Percentiles rank a stretch among this genome's conserved stretches.
These are phyloP conservation scores for Pasiphila rectangulata DNA, from an alignment of 2,888 invertebrate genomes.

Conservation along the genomic window DNA sequence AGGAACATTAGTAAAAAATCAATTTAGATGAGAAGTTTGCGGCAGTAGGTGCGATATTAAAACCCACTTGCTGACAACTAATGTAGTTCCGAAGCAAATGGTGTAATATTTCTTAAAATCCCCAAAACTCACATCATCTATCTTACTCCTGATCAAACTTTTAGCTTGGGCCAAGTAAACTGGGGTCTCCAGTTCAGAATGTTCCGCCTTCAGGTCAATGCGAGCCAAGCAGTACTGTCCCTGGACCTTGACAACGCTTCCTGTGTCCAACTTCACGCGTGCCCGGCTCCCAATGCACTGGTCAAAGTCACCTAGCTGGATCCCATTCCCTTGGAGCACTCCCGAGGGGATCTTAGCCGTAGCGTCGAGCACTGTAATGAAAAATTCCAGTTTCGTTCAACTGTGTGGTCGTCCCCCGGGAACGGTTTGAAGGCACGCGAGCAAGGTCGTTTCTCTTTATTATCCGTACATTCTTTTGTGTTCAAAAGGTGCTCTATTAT, in stretches of 20 bases:
- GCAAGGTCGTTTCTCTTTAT: slow-evolving; percentile 29
- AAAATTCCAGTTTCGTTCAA: slow-evolving; percentile 53
- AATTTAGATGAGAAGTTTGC: no score
- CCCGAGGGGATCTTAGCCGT: slow-evolving; percentile 86
- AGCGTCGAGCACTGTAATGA: slow-evolving; percentile 85
- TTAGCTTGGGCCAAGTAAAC: slow-evolving; percentile 84
- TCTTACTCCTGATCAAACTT: slow-evolving; percentile 82
- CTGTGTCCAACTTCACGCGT: slow-evolving; percentile 80
- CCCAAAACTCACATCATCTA: slow-evolving; percentile 80
- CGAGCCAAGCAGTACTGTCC: slow-evolving; percentile 86
- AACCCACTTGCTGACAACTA: no score
- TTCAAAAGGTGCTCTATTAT: slow-evolving; percentile 22
- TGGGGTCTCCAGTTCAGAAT: slow-evolving; percentile 81
- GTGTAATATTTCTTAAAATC: neutral
- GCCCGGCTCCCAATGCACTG: slow-evolving; percentile 83
- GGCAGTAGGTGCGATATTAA: no score
- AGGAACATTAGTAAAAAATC: no score
- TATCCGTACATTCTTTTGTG: slow-evolving; percentile 32
- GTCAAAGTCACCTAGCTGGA: slow-evolving; percentile 87
- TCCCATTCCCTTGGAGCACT: slow-evolving; percentile 84
- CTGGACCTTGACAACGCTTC: slow-evolving; percentile 81
- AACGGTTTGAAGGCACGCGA: slow-evolving; percentile 33
- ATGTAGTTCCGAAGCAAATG: no score
- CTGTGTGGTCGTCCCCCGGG: slow-evolving; percentile 39
- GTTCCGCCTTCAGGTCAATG: slow-evolving; percentile 82